phyloP scores from a whole-genome alignment of 2,888 invertebrate species.

The Ernsta delagoae region DNA sequence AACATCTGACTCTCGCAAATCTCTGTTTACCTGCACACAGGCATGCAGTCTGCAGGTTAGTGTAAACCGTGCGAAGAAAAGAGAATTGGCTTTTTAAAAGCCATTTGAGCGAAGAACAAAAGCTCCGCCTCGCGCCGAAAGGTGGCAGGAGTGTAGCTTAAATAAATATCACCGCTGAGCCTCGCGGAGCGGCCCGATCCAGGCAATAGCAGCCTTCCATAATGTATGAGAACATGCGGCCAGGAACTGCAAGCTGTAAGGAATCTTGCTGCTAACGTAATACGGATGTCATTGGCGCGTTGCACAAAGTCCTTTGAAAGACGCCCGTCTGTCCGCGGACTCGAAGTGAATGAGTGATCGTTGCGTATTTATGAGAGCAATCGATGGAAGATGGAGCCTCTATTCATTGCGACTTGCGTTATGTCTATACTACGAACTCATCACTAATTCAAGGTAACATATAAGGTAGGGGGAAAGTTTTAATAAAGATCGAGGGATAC shows the following conservation, averaged over 20 bases:
- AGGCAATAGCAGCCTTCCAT: constrained; percentile 25
- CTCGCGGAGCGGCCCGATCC: constrained; percentile 10
- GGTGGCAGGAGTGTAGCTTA: constrained; percentile 34
- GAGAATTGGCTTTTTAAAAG: constrained; percentile 30
- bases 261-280: not conserved
- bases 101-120: constrained; percentile 26
- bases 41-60: not conserved
- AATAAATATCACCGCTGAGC: constrained; percentile 32
- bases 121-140: constrained; percentile 16
- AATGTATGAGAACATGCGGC: constrained; percentile 21
- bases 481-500: constrained; percentile 24
- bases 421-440: constrained; percentile 13
- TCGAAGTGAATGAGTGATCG: constrained; percentile 30
- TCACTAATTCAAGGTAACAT: constrained; percentile 5
- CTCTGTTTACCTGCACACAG: constrained; percentile 20
- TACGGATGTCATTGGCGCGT: not conserved
- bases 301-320: constrained; percentile 17
- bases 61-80: constrained; percentile 2
- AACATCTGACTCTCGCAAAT: constrained; percentile 29
- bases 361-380: constrained; percentile 37
- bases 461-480: constrained; percentile 7
- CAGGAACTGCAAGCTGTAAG: not conserved
- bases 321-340: constrained; percentile 28
- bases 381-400: constrained; percentile 22
- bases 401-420: constrained; percentile 25